Conservation (phyloP, 2,888 invertebrate genomes). For the Stenodema calcarata region DNA sequence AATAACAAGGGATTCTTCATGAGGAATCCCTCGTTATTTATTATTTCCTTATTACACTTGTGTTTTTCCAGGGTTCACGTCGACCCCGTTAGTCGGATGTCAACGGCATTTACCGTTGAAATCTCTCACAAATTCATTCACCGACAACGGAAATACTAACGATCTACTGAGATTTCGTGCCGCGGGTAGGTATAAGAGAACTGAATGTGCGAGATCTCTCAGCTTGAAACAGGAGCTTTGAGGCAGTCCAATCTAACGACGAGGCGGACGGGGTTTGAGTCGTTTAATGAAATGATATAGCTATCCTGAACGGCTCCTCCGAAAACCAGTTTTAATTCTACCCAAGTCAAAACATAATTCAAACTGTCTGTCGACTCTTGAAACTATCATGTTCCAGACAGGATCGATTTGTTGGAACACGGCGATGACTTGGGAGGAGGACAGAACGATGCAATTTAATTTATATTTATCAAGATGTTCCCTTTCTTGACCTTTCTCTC, state of each 20-base stretch:
- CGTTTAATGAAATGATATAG: neutral
- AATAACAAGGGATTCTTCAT: too few species aligned
- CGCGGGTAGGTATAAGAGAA: too few species aligned
- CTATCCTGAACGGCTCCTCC: neutral
- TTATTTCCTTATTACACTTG: too few species aligned
- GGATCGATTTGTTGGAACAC: conserved; percentile 13
- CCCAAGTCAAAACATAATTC: conserved; percentile 22
- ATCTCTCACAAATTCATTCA: too few species aligned
- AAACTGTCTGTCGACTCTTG: neutral
- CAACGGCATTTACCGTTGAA: too few species aligned
- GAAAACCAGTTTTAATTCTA: conserved; percentile 15
- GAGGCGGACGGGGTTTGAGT: neutral
- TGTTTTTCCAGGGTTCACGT: too few species aligned
- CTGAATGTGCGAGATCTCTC: neutral
- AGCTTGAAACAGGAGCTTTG: neutral
- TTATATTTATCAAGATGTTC: neutral
- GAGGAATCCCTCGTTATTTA: too few species aligned
- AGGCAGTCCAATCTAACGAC: neutral
- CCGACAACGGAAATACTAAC: too few species aligned
- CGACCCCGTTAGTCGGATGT: too few species aligned
- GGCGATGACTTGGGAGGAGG: neutral
- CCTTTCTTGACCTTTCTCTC: neutral
- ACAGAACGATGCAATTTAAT: conserved; percentile 21
- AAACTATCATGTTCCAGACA: neutral
- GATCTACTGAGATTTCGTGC: too few species aligned